Conservation (phyloP, 2,797 vertebrate genomes). For the Schizopygopsis pylzovi region DNA sequence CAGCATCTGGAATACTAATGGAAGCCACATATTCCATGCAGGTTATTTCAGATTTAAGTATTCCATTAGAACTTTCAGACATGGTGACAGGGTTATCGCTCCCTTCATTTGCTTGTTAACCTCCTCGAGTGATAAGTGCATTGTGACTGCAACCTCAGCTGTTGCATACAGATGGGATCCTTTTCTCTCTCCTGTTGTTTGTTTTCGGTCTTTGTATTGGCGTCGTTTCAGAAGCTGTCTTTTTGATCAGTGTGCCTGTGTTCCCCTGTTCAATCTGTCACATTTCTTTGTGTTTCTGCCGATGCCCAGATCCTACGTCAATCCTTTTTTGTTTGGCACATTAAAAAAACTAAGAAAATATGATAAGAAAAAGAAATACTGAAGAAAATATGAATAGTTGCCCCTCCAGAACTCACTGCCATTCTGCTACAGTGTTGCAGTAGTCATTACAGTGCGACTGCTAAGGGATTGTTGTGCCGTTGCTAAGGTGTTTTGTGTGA, state of each 20-base stretch:
- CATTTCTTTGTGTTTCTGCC: constrained; percentile 55
- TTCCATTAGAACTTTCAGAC: constrained; percentile 11
- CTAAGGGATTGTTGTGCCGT: neutral
- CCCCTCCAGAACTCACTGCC: neutral
- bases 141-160: constrained; percentile 44
- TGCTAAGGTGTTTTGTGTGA: neutral
- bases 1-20: constrained; percentile 2
- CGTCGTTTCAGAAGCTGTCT: constrained; percentile 44
- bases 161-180: constrained; percentile 39
- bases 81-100: constrained; percentile 7
- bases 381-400: neutral
- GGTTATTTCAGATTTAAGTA: constrained; percentile 10
- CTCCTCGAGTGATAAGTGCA: constrained; percentile 15
- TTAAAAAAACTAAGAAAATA: too few species aligned
- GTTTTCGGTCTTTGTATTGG: constrained; percentile 41
- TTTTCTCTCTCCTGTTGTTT: constrained; percentile 49
- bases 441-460: neutral
- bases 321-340: constrained; percentile 28
- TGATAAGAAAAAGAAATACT: constrained; percentile 51
- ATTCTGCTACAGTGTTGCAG: neutral
- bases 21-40: constrained; percentile 4
- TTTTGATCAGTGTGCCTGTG: constrained; percentile 62
- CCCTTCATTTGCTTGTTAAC: constrained; percentile 48
- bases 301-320: constrained; percentile 42
- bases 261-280: constrained; percentile 54